Evolutionary conservation across 2,113 vertebrate genomes (phyloP).

Genomic region (Gracilinanus agilis): DNA sequence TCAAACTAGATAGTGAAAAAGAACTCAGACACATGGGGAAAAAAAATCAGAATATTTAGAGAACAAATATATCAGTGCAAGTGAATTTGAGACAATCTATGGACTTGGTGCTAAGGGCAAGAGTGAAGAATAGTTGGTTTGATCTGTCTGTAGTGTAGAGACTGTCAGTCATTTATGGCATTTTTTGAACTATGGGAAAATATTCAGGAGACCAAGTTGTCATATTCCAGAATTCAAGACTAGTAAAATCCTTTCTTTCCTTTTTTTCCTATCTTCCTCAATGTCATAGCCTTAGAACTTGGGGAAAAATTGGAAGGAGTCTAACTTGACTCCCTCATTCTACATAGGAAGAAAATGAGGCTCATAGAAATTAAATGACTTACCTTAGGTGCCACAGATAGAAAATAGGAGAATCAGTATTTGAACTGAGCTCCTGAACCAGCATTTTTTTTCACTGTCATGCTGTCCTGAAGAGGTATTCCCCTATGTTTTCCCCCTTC

Average conservation of each 20-base stretch:
- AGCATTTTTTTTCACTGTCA: neutral
- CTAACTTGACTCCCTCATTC: neutral
- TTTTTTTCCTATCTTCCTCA: neutral
- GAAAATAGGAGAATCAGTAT: neutral
- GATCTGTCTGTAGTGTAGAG: slow-evolving; percentile 12
- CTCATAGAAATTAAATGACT: neutral
- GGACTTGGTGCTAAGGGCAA: neutral
- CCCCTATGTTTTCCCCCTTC: neutral
- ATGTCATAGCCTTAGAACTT: neutral
- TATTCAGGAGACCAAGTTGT: neutral
- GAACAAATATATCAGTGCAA: slow-evolving; percentile 13
- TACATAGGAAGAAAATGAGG: neutral
- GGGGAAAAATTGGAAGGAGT: neutral
- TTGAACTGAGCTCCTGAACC: neutral
- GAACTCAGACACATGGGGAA: neutral
- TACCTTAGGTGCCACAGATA: neutral
- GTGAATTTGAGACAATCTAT: neutral
- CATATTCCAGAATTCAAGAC: slow-evolving; percentile 20
- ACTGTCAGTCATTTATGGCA: neutral
- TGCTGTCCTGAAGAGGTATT: too few species aligned
- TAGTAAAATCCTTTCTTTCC: neutral
- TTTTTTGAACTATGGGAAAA: slow-evolving; percentile 39
- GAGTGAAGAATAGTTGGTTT: neutral
- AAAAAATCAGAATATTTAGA: slow-evolving; percentile 44
- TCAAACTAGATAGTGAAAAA: slow-evolving; percentile 12